A percentile compares a stretch with the other conserved stretches of the same genome.
phyloP scores from a whole-genome alignment of 2,888 invertebrate species.

The Ceriagrion tenellum region DNA sequence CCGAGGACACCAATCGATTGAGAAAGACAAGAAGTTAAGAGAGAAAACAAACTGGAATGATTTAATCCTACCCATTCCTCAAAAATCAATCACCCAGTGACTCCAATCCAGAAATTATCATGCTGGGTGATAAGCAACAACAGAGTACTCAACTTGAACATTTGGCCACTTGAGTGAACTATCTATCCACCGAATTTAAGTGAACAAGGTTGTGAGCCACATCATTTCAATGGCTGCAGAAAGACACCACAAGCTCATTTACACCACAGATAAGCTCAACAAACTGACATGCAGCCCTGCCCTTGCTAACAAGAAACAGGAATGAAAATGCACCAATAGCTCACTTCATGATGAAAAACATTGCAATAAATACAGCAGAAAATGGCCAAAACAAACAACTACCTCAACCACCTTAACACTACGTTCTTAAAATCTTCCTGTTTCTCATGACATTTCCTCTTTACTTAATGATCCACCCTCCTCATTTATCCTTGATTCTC shows the following conservation, averaged over 20 bases:
- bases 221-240: not conserved
- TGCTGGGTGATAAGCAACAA: not conserved
- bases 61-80: not conserved
- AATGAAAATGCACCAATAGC: not conserved
- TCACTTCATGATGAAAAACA: not conserved
- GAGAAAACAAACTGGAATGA: not conserved
- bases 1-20: not conserved
- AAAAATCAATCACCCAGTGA: not conserved
- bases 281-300: slow-evolving; percentile 39
- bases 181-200: slow-evolving; percentile 23
- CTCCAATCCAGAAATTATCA: not conserved
- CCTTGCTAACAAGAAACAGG: slow-evolving; percentile 45
- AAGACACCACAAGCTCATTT: slow-evolving; percentile 1
- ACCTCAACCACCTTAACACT: not conserved
- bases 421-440: not conserved
- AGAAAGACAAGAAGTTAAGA: not conserved
- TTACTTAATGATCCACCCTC: slow-evolving; percentile 63
- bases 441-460: slow-evolving; percentile 35
- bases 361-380: not conserved
- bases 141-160: not conserved
- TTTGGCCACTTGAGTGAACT: not conserved
- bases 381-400: not conserved
- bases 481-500: not conserved
- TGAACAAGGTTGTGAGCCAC: slow-evolving; percentile 49
- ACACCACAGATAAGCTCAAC: slow-evolving; percentile 11